phyloP scores from a whole-genome alignment of 2,797 vertebrate species.

The Malurus leucopterus region DNA sequence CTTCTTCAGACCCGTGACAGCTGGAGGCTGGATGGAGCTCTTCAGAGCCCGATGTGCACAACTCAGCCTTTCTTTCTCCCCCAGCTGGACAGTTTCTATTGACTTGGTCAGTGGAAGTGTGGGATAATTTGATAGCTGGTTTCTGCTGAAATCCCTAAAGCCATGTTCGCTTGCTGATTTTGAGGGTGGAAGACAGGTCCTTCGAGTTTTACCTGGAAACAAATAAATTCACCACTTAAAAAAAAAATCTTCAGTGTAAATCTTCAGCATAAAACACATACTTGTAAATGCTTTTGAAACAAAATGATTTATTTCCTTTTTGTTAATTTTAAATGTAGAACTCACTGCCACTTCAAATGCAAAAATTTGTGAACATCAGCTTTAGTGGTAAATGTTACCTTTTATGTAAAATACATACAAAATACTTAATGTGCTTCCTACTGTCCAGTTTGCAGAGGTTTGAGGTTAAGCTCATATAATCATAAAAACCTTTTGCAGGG shows the following conservation, averaged over 20 bases:
- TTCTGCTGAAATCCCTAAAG: slow-evolving; percentile 73
- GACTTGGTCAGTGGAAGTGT: slow-evolving; percentile 81
- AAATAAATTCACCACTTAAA: slow-evolving; percentile 3
- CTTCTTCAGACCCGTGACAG: slow-evolving; percentile 69
- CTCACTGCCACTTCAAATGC: not conserved
- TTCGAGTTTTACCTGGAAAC: slow-evolving; percentile 87
- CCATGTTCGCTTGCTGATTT: slow-evolving; percentile 77
- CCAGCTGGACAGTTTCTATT: slow-evolving; percentile 72
- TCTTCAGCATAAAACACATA: not conserved
- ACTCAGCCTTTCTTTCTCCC: slow-evolving; percentile 72
- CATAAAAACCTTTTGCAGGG: not conserved
- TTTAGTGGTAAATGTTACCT: not conserved
- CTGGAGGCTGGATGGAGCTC: slow-evolving; percentile 71
- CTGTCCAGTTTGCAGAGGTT: not conserved
- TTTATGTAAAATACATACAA: not conserved
- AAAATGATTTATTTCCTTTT: not conserved
- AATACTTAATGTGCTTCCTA: not conserved
- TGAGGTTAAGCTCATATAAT: not conserved
- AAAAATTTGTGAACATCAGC: not conserved
- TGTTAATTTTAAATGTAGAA: not conserved
- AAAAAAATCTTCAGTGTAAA: not conserved
- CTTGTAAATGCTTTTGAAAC: not conserved
- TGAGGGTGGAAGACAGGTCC: slow-evolving; percentile 73
- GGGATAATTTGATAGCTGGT: slow-evolving; percentile 81
- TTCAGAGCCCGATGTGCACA: slow-evolving; percentile 66